These are phyloP conservation scores for Lutraria rhynchaena DNA, from an alignment of 1,140 invertebrate genomes.

Conservation along the genomic window DNA sequence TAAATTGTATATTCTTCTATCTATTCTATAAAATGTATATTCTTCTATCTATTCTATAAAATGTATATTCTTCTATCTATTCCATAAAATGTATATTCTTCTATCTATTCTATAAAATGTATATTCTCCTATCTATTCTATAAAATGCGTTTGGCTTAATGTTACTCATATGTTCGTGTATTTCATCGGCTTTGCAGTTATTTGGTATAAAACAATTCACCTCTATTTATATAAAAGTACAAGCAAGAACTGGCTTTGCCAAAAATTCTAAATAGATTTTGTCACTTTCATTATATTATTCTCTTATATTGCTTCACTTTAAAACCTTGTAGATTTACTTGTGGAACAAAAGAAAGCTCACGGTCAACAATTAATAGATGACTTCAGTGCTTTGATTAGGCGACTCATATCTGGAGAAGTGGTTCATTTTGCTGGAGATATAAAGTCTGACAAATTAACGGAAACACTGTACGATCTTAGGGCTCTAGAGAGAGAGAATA, in stretches of 20 bases:
- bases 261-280: background rate
- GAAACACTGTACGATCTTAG: slow-evolving; percentile 16
- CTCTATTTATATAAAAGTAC: background rate
- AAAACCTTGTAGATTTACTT: slow-evolving; percentile 3
- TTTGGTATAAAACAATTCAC: no score
- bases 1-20: no score
- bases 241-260: background rate
- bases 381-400: background rate
- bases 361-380: slow-evolving; percentile 1
- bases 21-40: no score
- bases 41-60: no score
- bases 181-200: no score
- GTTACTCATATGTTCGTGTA: no score
- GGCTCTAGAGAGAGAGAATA: slow-evolving; percentile 21
- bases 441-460: slow-evolving; percentile 42
- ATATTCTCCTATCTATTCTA: no score
- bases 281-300: background rate
- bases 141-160: no score
- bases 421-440: slow-evolving; percentile 21
- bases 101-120: no score
- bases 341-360: slow-evolving; percentile 7
- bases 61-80: no score
- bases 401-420: slow-evolving; percentile 19
- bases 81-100: no score
- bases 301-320: background rate